These are phyloP conservation scores for Sclerurus mexicanus DNA, from an alignment of 2,113 vertebrate genomes.

Conservation along the genomic window DNA sequence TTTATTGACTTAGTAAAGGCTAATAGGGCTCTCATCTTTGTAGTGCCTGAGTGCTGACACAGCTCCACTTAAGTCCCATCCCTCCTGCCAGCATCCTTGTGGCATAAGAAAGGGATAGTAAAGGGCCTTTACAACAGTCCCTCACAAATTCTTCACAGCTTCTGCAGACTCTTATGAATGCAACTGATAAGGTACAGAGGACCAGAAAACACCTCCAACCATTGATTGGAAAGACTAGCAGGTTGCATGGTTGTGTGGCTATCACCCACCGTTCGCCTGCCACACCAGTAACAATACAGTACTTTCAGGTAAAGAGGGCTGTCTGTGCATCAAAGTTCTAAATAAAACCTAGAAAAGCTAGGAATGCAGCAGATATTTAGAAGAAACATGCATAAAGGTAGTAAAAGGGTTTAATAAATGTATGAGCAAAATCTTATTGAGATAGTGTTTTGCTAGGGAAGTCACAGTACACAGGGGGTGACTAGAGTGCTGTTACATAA, in stretches of 20 bases:
- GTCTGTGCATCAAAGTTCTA: not conserved
- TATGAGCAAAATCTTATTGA: not conserved
- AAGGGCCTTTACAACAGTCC: not conserved
- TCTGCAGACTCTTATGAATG: not conserved
- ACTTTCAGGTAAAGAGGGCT: not conserved
- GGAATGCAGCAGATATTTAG: not conserved
- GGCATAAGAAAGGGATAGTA: not conserved
- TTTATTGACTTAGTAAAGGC: not conserved
- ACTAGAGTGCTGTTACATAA: not conserved
- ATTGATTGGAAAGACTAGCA: not conserved
- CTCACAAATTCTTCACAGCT: not conserved
- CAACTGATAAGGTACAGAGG: not conserved
- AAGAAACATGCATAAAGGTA: accelerated
- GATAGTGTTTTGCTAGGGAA: not conserved
- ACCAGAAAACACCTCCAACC: not conserved
- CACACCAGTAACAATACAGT: not conserved
- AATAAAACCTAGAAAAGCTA: not conserved
- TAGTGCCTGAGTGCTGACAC: not conserved
- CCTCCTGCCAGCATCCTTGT: not conserved
- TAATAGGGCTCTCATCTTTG: not conserved
- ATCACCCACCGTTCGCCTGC: not conserved
- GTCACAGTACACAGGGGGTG: not conserved
- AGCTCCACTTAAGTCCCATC: not conserved
- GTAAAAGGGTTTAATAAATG: not conserved
- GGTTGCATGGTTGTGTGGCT: not conserved